Conservation (phyloP, 2,888 invertebrate species). For the Atrina japonica region DNA sequence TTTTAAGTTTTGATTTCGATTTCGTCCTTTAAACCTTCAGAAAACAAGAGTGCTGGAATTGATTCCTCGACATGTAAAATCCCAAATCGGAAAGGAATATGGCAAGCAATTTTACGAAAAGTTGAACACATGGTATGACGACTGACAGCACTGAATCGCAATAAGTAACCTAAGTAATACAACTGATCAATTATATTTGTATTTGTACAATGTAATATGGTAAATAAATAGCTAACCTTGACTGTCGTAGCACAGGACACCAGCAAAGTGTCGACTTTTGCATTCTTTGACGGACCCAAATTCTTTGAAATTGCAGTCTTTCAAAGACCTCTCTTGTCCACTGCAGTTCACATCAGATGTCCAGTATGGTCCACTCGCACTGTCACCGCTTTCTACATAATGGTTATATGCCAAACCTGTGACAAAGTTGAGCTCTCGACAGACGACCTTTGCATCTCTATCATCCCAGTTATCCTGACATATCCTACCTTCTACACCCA, state of each 20-base stretch:
- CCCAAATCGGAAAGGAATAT: too few species aligned
- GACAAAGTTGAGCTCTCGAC: slow-evolving; percentile 59
- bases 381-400: slow-evolving; percentile 29
- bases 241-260: slow-evolving; percentile 62
- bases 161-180: too few species aligned
- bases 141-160: too few species aligned
- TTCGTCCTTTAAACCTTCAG: too few species aligned
- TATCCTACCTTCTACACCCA: slow-evolving; percentile 62
- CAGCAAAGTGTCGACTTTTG: slow-evolving; percentile 55
- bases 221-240: slow-evolving; percentile 50
- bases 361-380: slow-evolving; percentile 82
- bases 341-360: slow-evolving; percentile 80
- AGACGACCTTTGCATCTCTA: slow-evolving; percentile 62
- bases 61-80: too few species aligned
- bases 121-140: too few species aligned
- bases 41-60: too few species aligned
- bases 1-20: too few species aligned
- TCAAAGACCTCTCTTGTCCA: slow-evolving; percentile 55
- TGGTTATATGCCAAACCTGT: slow-evolving; percentile 57
- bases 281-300: slow-evolving; percentile 56
- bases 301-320: slow-evolving; percentile 49
- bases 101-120: too few species aligned
- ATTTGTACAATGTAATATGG: neutral
- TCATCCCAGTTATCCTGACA: slow-evolving; percentile 69
- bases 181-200: too few species aligned